Evolutionary conservation across 2,888 invertebrate species (phyloP), one percentile per base, ranked within the genome.

Genomic region (Julus scanicus): DNA sequence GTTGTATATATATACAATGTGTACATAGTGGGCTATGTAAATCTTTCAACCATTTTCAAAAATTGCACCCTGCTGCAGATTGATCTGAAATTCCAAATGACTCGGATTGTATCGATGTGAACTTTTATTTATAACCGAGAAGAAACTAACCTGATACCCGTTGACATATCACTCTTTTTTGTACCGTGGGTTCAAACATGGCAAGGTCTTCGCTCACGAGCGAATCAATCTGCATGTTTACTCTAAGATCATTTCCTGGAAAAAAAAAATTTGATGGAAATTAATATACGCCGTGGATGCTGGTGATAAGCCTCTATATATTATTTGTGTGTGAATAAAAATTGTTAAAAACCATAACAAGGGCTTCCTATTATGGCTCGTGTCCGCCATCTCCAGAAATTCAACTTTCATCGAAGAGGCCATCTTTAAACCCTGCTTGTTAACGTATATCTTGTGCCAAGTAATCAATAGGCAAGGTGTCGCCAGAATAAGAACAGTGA

Each of bases 141-240:
- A 80, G 80, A 37, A 80, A 37, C 13, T 29, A 80, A 80, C 80
- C 80, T 80, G 80, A 80, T 37, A 80, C 80, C 80, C 80, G 80
- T 80, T 80, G 80, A 80, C 80, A 80, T 80, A 80, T 80, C 80
- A 71, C 63, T 9, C 13, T 37, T 29, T 20, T 29, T 15, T 80
- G 37, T 80, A 80, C 80, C 80, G 37, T 29, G 80, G 80, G 80
- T 80, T 80, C 80, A 80, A 80, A 9, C 80, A 29, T 80, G 1
- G 37, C 80, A 80, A 80, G 80, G 80, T 37, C 80, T 80, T 80
- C 37, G 80, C 29, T 20, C 80, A 20, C 13, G 11, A 80, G 80
- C 80, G 29, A 80, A 80, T 37, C 80, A 80, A 80, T 80, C 29
- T 80, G 80, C 80, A 29, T 80, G 80, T 80, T 80, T 80, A 80